Evolutionary conservation across 1,140 invertebrate species (phyloP).

Genomic region (Drosophila nikananu): DNA sequence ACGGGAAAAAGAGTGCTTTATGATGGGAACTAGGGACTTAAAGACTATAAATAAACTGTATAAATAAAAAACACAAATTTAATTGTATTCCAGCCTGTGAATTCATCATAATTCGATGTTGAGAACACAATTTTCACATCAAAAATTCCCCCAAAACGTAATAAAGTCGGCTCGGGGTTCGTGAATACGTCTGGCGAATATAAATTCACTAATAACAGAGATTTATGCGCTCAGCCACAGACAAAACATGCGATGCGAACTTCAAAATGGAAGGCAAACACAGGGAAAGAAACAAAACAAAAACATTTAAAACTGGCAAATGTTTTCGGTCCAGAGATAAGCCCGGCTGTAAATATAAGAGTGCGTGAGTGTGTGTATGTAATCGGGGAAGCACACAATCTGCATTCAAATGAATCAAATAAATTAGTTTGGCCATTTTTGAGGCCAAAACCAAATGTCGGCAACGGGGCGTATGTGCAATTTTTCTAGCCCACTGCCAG

Average conservation of each 20-base stretch:
- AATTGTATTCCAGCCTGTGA: neutral
- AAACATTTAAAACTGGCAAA: conserved; percentile 51
- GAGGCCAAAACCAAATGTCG: conserved; percentile 47
- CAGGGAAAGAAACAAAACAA: conserved; percentile 11
- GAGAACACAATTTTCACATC: neutral
- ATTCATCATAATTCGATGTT: neutral
- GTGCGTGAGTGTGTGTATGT: conserved; percentile 7
- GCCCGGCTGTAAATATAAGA: conserved; percentile 24
- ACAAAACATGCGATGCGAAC: conserved; percentile 17
- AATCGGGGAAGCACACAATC: conserved; percentile 68
- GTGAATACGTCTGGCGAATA: conserved; percentile 63
- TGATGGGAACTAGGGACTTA: neutral
- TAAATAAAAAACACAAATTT: neutral
- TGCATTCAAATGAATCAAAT: conserved; percentile 83
- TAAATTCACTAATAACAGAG: conserved; percentile 74
- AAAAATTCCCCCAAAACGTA: conserved; percentile 38
- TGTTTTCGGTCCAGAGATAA: conserved; percentile 54
- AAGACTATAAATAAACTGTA: neutral
- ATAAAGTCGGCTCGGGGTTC: conserved; percentile 50
- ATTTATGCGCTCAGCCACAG: conserved; percentile 56
- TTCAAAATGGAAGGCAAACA: conserved; percentile 39
- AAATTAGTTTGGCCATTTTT: conserved; percentile 78
- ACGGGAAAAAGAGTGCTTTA: neutral
- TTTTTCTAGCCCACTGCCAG: conserved; percentile 5
- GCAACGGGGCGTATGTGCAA: conserved; percentile 29